Conservation (phyloP, 1,140 invertebrate genomes). For the Belonocnema kinseyi region DNA sequence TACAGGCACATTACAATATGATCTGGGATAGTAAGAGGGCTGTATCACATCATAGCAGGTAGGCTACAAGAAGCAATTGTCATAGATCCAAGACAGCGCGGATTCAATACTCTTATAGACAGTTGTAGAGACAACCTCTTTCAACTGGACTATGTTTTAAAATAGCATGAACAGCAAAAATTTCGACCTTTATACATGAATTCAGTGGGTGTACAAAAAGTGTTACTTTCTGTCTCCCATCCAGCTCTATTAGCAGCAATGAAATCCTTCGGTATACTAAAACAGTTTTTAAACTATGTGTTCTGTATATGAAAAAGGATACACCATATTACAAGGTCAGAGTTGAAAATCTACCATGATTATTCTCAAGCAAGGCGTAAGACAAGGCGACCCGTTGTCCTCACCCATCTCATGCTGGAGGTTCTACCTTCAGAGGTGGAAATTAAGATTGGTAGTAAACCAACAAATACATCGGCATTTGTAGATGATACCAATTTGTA, state of each 20-base stretch:
- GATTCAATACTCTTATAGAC: slow-evolving; percentile 40
- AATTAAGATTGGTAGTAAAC: slow-evolving; percentile 41
- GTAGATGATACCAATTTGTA: slow-evolving; percentile 70
- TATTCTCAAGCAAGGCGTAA: slow-evolving; percentile 37
- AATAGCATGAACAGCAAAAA: too few species aligned
- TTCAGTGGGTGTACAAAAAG: slow-evolving; percentile 61
- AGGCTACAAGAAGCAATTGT: slow-evolving; percentile 39
- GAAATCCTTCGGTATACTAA: slow-evolving; percentile 13
- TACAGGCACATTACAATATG: slow-evolving; percentile 68
- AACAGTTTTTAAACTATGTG: too few species aligned
- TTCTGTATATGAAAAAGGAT: too few species aligned
- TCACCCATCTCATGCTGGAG: slow-evolving; percentile 37
- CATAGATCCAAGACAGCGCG: slow-evolving; percentile 42
- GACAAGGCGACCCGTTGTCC: slow-evolving; percentile 59
- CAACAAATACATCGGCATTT: slow-evolving; percentile 60
- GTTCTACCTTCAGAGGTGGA: slow-evolving; percentile 51
- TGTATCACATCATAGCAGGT: slow-evolving; percentile 62
- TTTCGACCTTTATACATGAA: slow-evolving; percentile 39
- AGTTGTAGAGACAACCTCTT: too few species aligned
- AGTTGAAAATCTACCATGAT: slow-evolving; percentile 28
- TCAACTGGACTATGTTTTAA: too few species aligned
- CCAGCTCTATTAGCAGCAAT: slow-evolving; percentile 46
- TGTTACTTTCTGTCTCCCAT: slow-evolving; percentile 65
- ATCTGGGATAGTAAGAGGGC: slow-evolving; percentile 57
- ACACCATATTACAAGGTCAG: too few species aligned